phyloP scores from a whole-genome alignment of 2,113 vertebrate genomes.

The Sialia sialis region DNA sequence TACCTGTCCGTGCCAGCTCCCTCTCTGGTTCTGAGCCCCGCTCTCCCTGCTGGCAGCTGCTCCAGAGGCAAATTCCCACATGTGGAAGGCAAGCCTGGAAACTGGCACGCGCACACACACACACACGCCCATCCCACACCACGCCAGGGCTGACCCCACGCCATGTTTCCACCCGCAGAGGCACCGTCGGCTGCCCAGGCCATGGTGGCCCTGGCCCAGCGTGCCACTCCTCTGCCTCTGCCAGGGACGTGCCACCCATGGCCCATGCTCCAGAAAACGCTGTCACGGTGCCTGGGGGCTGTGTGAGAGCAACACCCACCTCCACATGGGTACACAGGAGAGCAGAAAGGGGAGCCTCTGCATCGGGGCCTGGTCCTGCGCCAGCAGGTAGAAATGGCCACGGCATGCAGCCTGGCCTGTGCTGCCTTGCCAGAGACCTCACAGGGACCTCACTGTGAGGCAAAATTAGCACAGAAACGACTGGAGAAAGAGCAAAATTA shows the following conservation, averaged over 20 bases:
- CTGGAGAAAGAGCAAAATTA: not conserved
- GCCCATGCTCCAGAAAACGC: not conserved
- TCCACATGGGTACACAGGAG: accelerated
- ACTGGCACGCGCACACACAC: not conserved
- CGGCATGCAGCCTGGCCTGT: accelerated
- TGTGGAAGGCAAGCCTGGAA: accelerated
- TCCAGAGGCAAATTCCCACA: not conserved
- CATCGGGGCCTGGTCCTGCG: accelerated
- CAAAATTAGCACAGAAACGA: not conserved
- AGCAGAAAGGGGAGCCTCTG: not conserved
- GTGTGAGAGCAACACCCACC: not conserved
- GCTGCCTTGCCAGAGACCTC: not conserved
- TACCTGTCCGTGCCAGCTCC: not conserved
- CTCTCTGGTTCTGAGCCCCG: accelerated
- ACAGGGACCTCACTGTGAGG: accelerated
- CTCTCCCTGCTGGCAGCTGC: not conserved
- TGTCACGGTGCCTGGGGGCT: accelerated
- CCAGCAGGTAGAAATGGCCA: not conserved
- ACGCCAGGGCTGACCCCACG: not conserved
- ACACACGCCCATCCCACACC: no score
- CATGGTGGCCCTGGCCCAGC: not conserved
- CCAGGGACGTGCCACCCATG: accelerated
- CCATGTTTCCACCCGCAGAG: not conserved
- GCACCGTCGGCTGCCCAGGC: accelerated
- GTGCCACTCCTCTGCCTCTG: not conserved